A percentile compares a stretch with the other conserved stretches of the same genome.
Evolutionary conservation across 2,113 vertebrate species (phyloP).

Genomic region (Siniperca chuatsi): DNA sequence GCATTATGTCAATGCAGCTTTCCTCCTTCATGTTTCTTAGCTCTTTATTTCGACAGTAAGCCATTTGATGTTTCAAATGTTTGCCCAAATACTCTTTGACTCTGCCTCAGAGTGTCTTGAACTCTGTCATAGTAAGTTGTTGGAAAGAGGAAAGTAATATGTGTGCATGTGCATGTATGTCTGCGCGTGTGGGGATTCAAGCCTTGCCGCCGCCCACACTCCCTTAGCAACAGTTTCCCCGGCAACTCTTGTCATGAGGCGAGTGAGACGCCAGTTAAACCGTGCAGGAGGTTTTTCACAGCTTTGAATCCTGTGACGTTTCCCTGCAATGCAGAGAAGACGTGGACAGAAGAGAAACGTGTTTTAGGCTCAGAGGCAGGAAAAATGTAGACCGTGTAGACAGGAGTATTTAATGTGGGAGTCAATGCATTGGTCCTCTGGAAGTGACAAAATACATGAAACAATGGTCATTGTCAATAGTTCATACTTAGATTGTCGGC

Average conservation of each 20-base stretch:
- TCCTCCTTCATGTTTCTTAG: neutral
- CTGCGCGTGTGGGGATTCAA: constrained; percentile 48
- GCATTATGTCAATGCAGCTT: neutral
- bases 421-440: neutral
- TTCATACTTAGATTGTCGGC: neutral
- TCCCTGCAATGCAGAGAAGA: constrained; percentile 36
- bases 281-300: constrained; percentile 64
- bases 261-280: constrained; percentile 70
- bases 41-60: neutral
- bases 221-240: constrained; percentile 82
- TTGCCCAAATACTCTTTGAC: constrained; percentile 12
- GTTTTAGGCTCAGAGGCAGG: constrained; percentile 29
- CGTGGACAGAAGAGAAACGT: constrained; percentile 2
- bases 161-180: neutral
- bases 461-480: neutral
- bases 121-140: constrained; percentile 56
- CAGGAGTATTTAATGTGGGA: neutral
- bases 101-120: constrained; percentile 12
- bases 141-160: constrained; percentile 35
- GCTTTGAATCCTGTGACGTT: constrained; percentile 62
- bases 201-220: constrained; percentile 67
- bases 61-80: constrained; percentile 18
- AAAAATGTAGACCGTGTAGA: neutral
- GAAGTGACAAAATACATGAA: constrained; percentile 6
- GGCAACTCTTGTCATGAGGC: constrained; percentile 79